phyloP scores from a whole-genome alignment of 2,888 invertebrate genomes.

The Baccha elongata region DNA sequence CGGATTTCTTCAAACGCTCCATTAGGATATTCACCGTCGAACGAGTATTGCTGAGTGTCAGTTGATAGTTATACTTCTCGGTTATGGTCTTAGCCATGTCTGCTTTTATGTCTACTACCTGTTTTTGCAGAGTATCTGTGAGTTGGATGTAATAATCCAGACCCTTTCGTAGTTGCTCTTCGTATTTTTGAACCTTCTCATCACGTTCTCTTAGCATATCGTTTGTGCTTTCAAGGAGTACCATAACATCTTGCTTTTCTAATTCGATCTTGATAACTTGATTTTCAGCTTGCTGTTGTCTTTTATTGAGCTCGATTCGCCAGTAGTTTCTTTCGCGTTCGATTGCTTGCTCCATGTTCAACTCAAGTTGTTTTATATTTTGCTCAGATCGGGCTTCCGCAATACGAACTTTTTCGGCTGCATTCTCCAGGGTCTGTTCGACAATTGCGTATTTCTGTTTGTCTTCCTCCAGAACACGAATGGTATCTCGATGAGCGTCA shows the following conservation, averaged over 20 bases:
- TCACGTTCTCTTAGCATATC: slow-evolving; percentile 81
- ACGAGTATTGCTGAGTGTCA: slow-evolving; percentile 81
- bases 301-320: slow-evolving; percentile 83
- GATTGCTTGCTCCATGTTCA: slow-evolving; percentile 81
- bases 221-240: slow-evolving; percentile 80
- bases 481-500: slow-evolving; percentile 80
- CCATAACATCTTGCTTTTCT: slow-evolving; percentile 83
- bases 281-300: slow-evolving; percentile 84
- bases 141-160: slow-evolving; percentile 81
- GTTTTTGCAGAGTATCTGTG: slow-evolving; percentile 80
- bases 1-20: slow-evolving; percentile 82
- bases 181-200: slow-evolving; percentile 81
- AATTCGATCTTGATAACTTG: slow-evolving; percentile 84
- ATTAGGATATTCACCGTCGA: slow-evolving; percentile 82
- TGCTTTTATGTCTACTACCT: slow-evolving; percentile 81
- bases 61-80: slow-evolving; percentile 82
- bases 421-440: slow-evolving; percentile 80
- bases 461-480: slow-evolving; percentile 79
- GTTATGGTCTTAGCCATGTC: slow-evolving; percentile 81
- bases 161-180: slow-evolving; percentile 80
- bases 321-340: slow-evolving; percentile 82
- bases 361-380: slow-evolving; percentile 82
- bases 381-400: slow-evolving; percentile 82
- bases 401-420: slow-evolving; percentile 80
- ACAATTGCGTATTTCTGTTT: slow-evolving; percentile 80